Percentiles rank a stretch among this genome's conserved stretches.
Conservation (phyloP, 92 coral and sea anemone species). For the Palythoa caribaeorum region DNA sequence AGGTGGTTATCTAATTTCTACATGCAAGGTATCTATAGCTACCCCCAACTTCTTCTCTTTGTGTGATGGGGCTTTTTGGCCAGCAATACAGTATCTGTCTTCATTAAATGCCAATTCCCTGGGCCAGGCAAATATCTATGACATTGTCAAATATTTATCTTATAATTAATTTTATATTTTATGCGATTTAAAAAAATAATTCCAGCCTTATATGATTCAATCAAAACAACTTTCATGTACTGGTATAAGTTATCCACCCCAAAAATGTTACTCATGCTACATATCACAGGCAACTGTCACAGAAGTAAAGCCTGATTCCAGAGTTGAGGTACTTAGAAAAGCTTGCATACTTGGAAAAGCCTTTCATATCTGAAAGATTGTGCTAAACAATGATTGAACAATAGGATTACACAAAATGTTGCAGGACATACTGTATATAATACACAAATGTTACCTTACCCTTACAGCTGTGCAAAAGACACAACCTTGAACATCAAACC, state of each 20-base stretch:
- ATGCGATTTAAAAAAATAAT: background rate
- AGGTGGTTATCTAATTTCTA: background rate
- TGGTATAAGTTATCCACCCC: background rate
- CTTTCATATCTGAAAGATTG: background rate
- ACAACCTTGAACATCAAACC: constrained; percentile 40
- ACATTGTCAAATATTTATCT: background rate
- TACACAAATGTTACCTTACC: constrained; percentile 11
- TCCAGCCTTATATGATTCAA: background rate
- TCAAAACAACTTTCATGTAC: background rate
- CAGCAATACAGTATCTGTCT: background rate
- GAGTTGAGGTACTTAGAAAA: background rate
- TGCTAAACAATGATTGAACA: background rate
- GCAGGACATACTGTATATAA: background rate
- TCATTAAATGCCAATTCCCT: background rate
- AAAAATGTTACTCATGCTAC: background rate
- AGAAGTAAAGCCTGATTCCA: background rate
- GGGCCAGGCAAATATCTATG: background rate
- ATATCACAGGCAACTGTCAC: background rate
- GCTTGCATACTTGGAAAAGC: background rate
- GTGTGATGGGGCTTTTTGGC: constrained; percentile 1
- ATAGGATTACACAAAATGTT: background rate
- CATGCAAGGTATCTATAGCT: background rate
- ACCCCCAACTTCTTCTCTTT: background rate
- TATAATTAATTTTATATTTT: too few relatives aligned
- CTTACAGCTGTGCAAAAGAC: constrained; percentile 49